phyloP scores from a whole-genome alignment of 2,113 vertebrate species.

The Toxostoma redivivum region DNA sequence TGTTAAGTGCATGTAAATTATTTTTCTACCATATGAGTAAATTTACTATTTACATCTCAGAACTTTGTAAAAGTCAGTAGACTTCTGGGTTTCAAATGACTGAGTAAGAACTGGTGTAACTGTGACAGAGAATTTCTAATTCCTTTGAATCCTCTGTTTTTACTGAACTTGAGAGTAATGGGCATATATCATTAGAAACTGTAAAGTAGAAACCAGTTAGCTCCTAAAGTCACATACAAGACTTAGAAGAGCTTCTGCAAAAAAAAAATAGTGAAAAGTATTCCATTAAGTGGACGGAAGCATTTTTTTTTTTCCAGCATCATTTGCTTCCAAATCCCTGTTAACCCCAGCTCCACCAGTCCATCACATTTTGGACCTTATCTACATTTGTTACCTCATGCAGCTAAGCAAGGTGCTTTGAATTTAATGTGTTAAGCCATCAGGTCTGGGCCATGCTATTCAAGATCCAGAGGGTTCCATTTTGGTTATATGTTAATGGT shows the following conservation, averaged over 20 bases:
- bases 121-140: neutral
- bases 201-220: neutral
- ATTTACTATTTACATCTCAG: neutral
- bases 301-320: neutral
- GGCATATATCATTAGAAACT: neutral
- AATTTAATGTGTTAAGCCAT: neutral
- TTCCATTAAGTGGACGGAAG: neutral
- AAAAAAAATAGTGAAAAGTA: neutral
- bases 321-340: neutral
- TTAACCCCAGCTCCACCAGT: neutral
- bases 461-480: neutral
- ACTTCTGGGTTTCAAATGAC: neutral
- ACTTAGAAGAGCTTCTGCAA: neutral
- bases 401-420: neutral
- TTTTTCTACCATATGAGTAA: neutral
- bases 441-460: neutral
- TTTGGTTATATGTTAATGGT: neutral
- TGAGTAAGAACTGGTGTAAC: neutral
- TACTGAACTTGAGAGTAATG: neutral
- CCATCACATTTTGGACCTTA: neutral
- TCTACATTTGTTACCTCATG: neutral
- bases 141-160: neutral
- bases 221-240: neutral
- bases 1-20: neutral
- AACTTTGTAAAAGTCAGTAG: neutral